A percentile compares a stretch with the other conserved stretches of the same genome.
Conservation (phyloP, 2,888 invertebrate genomes). For the Meghimatium bilineatum region DNA sequence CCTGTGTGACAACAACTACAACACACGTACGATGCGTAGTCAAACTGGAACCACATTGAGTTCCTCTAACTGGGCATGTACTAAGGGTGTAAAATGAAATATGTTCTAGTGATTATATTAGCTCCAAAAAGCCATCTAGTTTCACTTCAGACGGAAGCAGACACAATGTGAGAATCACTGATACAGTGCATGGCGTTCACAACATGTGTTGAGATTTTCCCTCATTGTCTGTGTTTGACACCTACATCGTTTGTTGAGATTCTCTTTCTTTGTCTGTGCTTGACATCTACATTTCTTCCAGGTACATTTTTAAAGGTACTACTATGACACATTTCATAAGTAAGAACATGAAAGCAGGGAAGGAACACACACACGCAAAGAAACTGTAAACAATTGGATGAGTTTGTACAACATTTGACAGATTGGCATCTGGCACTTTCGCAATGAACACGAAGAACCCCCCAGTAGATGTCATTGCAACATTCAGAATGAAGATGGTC, state of each 20-base stretch:
- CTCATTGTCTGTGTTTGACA: neutral
- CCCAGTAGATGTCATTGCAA: neutral
- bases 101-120: too few relatives aligned
- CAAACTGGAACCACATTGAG: too few relatives aligned
- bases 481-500: neutral
- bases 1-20: too few relatives aligned
- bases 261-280: neutral
- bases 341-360: neutral
- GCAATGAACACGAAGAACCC: neutral
- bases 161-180: neutral
- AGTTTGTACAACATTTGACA: neutral
- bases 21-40: too few relatives aligned
- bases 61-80: too few relatives aligned
- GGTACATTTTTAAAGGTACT: neutral
- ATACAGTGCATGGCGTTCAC: neutral
- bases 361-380: neutral
- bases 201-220: neutral
- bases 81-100: too few relatives aligned
- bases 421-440: neutral
- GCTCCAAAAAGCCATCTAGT: too few relatives aligned
- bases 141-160: neutral
- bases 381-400: neutral
- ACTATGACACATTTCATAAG: neutral
- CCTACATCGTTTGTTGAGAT: neutral
- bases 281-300: neutral